Evolutionary conservation across 1,140 invertebrate genomes (phyloP), one percentile per base, ranked within the genome.

Genomic region (Bombus fervidus): DNA sequence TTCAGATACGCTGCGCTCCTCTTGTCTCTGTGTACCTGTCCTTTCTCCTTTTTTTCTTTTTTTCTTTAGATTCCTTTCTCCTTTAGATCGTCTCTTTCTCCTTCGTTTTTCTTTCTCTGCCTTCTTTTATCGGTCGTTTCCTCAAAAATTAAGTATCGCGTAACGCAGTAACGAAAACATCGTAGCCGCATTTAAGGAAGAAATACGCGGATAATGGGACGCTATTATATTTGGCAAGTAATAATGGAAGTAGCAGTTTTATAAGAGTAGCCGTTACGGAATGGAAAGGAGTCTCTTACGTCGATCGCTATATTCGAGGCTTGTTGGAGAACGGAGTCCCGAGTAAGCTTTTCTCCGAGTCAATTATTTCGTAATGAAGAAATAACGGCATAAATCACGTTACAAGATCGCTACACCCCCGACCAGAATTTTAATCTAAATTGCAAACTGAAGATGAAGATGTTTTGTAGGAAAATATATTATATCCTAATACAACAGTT

Each of bases 201-300:
- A 39, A 73, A 39, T 68, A 68, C 34, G 25, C 15, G 39, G 64
- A 59, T 84, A 59, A 78, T 43, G 64, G 66, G 9, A 18, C 28
- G 34, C 43, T 68, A 66, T 72, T 73, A n/a, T 34, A 41, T 53
- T 80, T 41, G 39, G 37, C 71, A 53, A 80, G 25, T 77, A 72
- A 73, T 85, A 85, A 85, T 73, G 68, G 47, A 57, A 53, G 43
- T n/a, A 41, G 25, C 57, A 80, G 37, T 72, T 80, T 85, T 73
- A 72, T 28, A 80, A 43, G 39, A 39, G 53, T 41, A 31, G 25
- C 31, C 22, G 15, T 73, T 79, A 62, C 39, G 1, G 64, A n/a
- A 71, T 41, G 28, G 6, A 39, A 28, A 43, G 53, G 2, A 76
- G 53, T 15, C 22, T 18, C 6, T 28, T n/a, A 18, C 59, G 18